phyloP scores from a whole-genome alignment of 2,888 invertebrate genomes.

The Napeogenes inachia region DNA sequence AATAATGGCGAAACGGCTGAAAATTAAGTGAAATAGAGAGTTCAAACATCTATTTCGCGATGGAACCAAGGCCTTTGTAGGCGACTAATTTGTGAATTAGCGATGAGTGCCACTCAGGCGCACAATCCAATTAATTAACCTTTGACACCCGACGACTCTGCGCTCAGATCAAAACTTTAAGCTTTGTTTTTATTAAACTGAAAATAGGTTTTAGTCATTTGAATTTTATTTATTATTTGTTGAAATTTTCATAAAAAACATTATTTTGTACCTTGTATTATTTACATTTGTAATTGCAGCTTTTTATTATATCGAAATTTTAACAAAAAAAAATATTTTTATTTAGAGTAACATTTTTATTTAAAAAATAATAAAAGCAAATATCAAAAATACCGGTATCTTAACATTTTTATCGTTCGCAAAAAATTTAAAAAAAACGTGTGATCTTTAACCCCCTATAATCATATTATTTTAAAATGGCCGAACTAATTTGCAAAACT shows the following conservation, averaged over 20 bases:
- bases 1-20: conserved; percentile 34
- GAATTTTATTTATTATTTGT: background rate
- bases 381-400: no score
- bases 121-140: conserved; percentile 67
- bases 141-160: conserved; percentile 44
- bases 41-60: conserved; percentile 52
- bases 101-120: conserved; percentile 62
- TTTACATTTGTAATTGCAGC: no score
- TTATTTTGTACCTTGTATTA: no score
- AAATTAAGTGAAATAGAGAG: conserved; percentile 55
- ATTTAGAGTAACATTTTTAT: no score
- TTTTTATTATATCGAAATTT: no score
- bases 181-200: background rate
- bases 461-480: background rate
- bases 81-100: conserved; percentile 68
- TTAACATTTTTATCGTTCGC: no score
- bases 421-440: no score
- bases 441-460: no score
- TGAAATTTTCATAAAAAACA: no score
- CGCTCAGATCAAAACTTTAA: conserved; percentile 3
- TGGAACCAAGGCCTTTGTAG: conserved; percentile 52
- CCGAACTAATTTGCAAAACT: conserved; percentile 17
- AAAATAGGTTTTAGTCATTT: background rate
- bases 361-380: no score
- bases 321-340: no score